A percentile compares a stretch with the other conserved stretches of the same genome.
Conservation (phyloP, 2,113 vertebrate species). For the Ctenodactylus gundi region DNA sequence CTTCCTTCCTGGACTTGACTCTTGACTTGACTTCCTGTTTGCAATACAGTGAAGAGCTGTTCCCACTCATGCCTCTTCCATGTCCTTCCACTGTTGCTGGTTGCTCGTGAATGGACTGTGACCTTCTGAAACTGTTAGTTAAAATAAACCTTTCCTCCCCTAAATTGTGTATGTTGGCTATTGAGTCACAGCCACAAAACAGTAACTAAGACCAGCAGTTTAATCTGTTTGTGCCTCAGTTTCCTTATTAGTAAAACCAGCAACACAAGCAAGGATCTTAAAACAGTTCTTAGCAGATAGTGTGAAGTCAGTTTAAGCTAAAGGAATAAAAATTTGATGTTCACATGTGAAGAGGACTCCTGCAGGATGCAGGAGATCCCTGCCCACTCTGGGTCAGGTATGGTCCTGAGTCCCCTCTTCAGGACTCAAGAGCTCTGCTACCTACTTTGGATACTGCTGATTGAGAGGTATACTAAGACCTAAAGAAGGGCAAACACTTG, state of each 20-base stretch:
- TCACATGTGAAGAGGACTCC: background rate
- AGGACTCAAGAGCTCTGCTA: background rate
- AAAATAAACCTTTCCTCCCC: no score
- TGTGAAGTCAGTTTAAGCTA: background rate
- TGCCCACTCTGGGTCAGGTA: background rate
- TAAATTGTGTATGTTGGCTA: no score
- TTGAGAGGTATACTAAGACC: background rate
- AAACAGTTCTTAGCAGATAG: background rate
- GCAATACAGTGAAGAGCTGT: no score
- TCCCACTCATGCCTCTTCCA: no score
- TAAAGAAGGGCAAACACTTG: background rate
- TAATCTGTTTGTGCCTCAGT: background rate
- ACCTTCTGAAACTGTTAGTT: no score
- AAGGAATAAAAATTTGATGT: background rate
- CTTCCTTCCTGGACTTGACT: no score
- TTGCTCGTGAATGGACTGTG: no score
- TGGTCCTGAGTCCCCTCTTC: background rate
- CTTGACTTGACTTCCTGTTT: no score
- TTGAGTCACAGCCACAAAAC: no score
- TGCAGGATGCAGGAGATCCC: background rate
- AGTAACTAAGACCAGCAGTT: no score
- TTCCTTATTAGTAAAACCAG: background rate
- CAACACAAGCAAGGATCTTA: background rate
- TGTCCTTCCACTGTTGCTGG: no score
- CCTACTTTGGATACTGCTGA: background rate